These are phyloP conservation scores for Punctoribates punctum DNA, from an alignment of 2,888 invertebrate genomes.

Conservation along the genomic window DNA sequence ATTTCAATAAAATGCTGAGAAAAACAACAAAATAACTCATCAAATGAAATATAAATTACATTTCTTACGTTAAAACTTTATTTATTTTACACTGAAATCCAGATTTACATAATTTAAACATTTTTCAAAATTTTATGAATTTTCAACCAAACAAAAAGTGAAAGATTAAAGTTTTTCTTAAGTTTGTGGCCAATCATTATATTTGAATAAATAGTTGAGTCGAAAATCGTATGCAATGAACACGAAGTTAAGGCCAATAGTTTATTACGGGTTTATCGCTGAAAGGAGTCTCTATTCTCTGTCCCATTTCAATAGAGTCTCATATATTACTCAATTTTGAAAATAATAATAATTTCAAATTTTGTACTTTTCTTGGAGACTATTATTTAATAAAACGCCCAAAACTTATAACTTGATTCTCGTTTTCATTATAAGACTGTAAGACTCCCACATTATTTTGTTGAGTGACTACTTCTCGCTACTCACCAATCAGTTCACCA, in stretches of 20 bases:
- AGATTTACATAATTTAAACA: conserved; percentile 15
- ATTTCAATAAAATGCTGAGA: not conserved
- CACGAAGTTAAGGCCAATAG: conserved; percentile 3
- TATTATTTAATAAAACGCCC: conserved; percentile 24
- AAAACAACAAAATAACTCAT: not conserved
- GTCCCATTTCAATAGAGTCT: not conserved
- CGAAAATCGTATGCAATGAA: not conserved
- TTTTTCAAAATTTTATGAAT: conserved; percentile 5
- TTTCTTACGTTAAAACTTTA: conserved; percentile 1
- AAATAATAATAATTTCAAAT: not conserved
- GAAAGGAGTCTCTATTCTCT: not conserved
- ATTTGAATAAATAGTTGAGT: not conserved
- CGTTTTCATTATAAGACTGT: conserved; percentile 5
- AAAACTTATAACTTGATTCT: conserved; percentile 33
- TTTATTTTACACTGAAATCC: not conserved
- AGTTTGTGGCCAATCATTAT: conserved; percentile 26
- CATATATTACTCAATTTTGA: conserved; percentile 8
- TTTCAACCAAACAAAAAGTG: not conserved
- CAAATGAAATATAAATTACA: not conserved
- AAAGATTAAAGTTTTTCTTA: conserved; percentile 11
- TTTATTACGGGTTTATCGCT: conserved; percentile 15
- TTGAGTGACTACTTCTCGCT: conserved; percentile 18
- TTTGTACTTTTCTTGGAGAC: not conserved
- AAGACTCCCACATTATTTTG: conserved; percentile 33
- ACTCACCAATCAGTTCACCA: conserved; percentile 20